phyloP scores from a whole-genome alignment of 2,113 vertebrate genomes.

The Girardinichthys multiradiatus region DNA sequence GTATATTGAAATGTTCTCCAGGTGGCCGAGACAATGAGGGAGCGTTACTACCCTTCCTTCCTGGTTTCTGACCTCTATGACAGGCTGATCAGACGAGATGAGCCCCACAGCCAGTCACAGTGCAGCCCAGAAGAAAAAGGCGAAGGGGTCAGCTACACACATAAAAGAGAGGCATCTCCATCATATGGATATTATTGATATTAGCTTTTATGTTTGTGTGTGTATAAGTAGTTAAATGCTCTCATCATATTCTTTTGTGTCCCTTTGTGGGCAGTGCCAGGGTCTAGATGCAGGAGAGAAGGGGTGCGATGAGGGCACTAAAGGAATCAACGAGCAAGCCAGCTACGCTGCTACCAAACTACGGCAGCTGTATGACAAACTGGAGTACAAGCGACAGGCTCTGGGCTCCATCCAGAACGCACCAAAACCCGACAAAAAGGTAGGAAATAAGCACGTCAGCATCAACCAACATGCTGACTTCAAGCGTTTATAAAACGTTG shows the following conservation, averaged over 20 bases:
- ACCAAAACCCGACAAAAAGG: slow-evolving; percentile 98
- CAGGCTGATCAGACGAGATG: slow-evolving; percentile 85
- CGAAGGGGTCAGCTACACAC: slow-evolving; percentile 81
- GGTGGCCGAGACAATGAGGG: slow-evolving; percentile 88
- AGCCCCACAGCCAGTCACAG: slow-evolving; percentile 81
- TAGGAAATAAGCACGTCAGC: slow-evolving; percentile 47
- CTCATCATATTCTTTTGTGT: not conserved
- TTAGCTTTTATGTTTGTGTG: not conserved
- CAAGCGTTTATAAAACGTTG: too few relatives aligned
- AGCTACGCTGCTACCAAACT: slow-evolving; percentile 94
- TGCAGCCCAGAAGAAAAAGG: slow-evolving; percentile 87
- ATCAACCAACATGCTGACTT: not conserved
- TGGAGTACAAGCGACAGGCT: slow-evolving; percentile 97
- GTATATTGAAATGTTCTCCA: slow-evolving; percentile 21
- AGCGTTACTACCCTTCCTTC: slow-evolving; percentile 96
- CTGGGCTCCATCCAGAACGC: slow-evolving; percentile 94
- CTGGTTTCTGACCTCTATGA: slow-evolving; percentile 96
- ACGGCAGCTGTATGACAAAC: slow-evolving; percentile 90
- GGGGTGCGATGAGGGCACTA: slow-evolving; percentile 84
- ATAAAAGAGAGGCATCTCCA: not conserved
- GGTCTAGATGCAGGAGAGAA: slow-evolving; percentile 83
- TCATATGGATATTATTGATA: too few relatives aligned
- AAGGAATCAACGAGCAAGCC: slow-evolving; percentile 90
- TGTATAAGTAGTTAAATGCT: not conserved
- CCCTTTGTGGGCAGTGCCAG: slow-evolving; percentile 75